phyloP scores from a whole-genome alignment of 2,797 vertebrate species.

The Poecile montanus region DNA sequence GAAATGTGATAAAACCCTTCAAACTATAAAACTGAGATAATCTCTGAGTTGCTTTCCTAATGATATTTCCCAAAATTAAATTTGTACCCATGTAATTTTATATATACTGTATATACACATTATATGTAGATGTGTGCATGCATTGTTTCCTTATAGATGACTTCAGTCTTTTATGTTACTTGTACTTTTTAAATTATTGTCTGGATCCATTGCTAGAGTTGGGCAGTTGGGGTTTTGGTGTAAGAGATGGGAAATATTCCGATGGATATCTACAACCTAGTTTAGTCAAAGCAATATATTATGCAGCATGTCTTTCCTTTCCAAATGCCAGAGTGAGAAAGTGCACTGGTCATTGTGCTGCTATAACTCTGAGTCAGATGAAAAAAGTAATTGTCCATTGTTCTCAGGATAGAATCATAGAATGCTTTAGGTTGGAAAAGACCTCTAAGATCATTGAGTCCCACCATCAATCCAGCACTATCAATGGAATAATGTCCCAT shows the following conservation, averaged over 20 bases:
- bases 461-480: background rate
- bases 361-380: background rate
- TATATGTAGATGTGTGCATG: fast-evolving
- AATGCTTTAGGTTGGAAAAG: background rate
- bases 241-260: background rate
- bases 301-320: background rate
- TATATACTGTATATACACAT: background rate
- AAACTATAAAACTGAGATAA: background rate
- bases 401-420: background rate
- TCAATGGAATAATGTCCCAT: background rate
- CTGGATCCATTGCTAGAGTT: background rate
- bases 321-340: background rate
- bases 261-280: background rate
- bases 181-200: background rate
- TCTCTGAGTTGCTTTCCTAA: background rate
- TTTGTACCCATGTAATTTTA: background rate
- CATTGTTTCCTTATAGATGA: background rate
- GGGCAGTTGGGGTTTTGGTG: background rate
- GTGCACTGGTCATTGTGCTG: background rate
- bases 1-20: background rate
- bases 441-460: background rate
- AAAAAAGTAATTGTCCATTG: background rate
- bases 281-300: background rate
- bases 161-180: background rate
- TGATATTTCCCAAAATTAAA: background rate